phyloP scores from a whole-genome alignment of 1,140 invertebrate genomes.

The Musca vetustissima region DNA sequence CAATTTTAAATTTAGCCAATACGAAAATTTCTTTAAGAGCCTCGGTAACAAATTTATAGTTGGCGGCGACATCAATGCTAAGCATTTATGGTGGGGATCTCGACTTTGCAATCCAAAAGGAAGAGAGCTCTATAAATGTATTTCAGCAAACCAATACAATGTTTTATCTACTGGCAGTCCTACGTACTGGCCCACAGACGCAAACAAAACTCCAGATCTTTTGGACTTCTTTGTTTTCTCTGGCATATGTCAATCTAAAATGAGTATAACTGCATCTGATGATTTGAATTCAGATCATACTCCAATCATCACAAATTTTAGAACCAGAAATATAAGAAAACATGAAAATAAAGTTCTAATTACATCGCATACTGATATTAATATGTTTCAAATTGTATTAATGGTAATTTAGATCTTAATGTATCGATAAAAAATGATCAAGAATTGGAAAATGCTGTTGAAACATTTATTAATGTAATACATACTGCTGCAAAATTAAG shows the following conservation, averaged over 20 bases:
- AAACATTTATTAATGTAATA: not conserved
- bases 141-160: not conserved
- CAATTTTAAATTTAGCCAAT: constrained; percentile 21
- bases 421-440: not conserved
- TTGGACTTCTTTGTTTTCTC: not conserved
- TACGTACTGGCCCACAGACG: constrained; percentile 1
- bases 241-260: too few species aligned
- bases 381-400: not conserved
- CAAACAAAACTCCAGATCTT: not conserved
- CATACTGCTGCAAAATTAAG: not conserved
- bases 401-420: not conserved
- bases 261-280: not conserved
- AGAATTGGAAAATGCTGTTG: not conserved
- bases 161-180: not conserved
- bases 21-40: not conserved
- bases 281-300: not conserved
- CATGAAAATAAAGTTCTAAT: not conserved
- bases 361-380: not conserved
- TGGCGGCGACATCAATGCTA: not conserved
- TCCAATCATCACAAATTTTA: not conserved
- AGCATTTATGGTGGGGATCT: not conserved
- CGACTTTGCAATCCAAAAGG: not conserved
- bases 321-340: not conserved
- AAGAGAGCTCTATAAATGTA: not conserved
- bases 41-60: not conserved